Evolutionary conservation across 1,140 invertebrate genomes (phyloP), one percentile per base, ranked within the genome.

Genomic region (Diplogasteroides magnus): DNA sequence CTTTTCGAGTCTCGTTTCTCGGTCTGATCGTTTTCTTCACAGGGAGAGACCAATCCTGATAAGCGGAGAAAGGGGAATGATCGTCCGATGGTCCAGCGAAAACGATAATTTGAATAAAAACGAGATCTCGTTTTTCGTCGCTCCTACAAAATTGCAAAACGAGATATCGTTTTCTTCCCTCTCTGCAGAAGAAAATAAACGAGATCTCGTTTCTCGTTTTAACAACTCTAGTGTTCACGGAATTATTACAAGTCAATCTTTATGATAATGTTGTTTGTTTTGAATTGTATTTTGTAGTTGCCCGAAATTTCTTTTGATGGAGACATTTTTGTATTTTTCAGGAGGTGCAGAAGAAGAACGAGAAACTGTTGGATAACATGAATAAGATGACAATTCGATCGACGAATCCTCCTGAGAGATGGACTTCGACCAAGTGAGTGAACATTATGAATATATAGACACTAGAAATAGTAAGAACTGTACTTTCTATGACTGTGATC

Each of bases 371-470:
- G 31, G 69, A 77, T 6, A 78, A 76, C 59, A 66, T 77, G 58
- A 73, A 68, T 27, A 74, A 78, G 70, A 72, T 78, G 27, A 71
- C 28, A 2, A 76, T 78, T 26, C 71, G 2, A 15, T 78, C 77
- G 15, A 67, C 62, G 13, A 71, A 78, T 68, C 76, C 77, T 14
- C 74, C 69, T 1, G 64, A 77, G 19, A 31, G 67, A 58, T 65
- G 58, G 58, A 61, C 65, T 15, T 74, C 66, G 1, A 56, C 31
- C 1, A 72, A 69, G 69, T 69, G 19, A 69, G 59, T 19, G 19
- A n/a, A n/a, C n/a, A n/a, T n/a, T n/a, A n/a, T n/a, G n/a, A n/a
- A n/a, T n/a, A n/a, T n/a, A n/a, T n/a, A n/a, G n/a, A 23, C 48
- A 23, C 27, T 71, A 23, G 3, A 71, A 19, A 19, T 65, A 31